These are phyloP conservation scores for Xylocopa sonorina DNA, from an alignment of 1,140 invertebrate genomes.

Conservation along the genomic window DNA sequence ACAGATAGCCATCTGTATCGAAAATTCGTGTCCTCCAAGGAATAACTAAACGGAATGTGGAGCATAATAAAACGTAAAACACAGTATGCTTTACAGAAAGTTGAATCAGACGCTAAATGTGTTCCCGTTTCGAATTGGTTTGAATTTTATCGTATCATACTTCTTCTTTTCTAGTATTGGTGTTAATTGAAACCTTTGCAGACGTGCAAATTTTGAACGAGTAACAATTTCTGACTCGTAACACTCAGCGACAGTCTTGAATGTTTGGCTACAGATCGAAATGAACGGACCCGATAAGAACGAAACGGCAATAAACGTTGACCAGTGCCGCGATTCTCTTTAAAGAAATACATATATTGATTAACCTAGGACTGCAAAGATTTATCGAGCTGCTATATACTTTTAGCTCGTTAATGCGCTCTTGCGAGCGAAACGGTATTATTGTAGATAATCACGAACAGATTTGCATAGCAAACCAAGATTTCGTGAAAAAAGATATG, in stretches of 20 bases:
- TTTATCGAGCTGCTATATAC: background rate
- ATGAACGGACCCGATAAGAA: background rate
- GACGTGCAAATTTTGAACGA: too few relatives aligned
- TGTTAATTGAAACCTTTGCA: too few relatives aligned
- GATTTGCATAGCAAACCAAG: constrained; percentile 3
- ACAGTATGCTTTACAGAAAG: background rate
- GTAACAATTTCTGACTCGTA: too few relatives aligned
- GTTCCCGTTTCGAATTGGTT: too few relatives aligned
- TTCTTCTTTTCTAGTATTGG: too few relatives aligned
- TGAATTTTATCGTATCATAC: too few relatives aligned
- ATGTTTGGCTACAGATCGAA: background rate
- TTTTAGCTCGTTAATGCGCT: background rate
- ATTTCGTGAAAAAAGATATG: background rate
- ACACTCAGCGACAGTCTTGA: too few relatives aligned
- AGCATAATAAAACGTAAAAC: too few relatives aligned
- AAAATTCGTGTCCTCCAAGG: background rate
- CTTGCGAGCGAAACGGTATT: background rate
- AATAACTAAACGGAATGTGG: constrained; percentile 23
- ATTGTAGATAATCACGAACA: constrained; percentile 17
- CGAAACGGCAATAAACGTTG: background rate
- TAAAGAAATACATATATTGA: background rate
- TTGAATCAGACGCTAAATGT: background rate
- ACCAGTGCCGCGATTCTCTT: background rate
- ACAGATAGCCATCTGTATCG: constrained; percentile 22
- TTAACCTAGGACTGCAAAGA: background rate